Base-by-base conservation (phyloP, 2,888 invertebrate genomes). In the Cheiracanthium punctorium region DNA sequence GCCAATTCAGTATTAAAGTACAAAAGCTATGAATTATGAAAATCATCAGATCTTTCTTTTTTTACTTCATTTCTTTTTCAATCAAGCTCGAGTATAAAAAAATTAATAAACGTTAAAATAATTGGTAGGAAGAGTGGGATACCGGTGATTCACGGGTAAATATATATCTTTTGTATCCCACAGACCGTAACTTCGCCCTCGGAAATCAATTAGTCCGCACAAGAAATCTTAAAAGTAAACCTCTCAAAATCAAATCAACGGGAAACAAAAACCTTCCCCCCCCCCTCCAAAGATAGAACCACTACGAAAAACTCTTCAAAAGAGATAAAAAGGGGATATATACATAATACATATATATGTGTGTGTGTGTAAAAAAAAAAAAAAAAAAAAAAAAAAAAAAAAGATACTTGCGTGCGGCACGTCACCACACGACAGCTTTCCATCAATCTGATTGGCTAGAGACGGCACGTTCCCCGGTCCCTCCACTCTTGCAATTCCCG, bases 361-460 rank as follows among this genome's bases (percentile, higher is more conserved):
- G 48, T n/a, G n/a, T n/a, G n/a, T n/a, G 58, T n/a, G 28, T n/a
- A 10, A 28, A 28, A 4, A 12, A 37, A 37, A 37, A 8, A 12
- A 37, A 37, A 37, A 37, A 37, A 37, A 37, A 37, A 8, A 37
- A 37, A 12, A 12, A 12, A 17, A 58, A 5, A 24, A 30, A 32
- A 67, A 67, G 30, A 43, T 28, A 28, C n/a, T 75, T 33, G 75
- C 75, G 75, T 75, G 77, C 77, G 4, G 52, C 72, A 77, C 82
- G 82, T 84, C 82, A 84, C 72, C 65, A 72, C 76, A 84, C 82
- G 82, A 84, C 82, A 77, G 77, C 67, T 67, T 84, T 84, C 82
- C 82, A 84, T 84, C 82, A 84, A 77, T 77, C 77, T 84, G 82
- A 84, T 84, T 84, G 82, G 82, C 67, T 77, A 33, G 77, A 76